Conservation (phyloP, 1,140 invertebrate genomes). For the Berghia stephanieae region DNA sequence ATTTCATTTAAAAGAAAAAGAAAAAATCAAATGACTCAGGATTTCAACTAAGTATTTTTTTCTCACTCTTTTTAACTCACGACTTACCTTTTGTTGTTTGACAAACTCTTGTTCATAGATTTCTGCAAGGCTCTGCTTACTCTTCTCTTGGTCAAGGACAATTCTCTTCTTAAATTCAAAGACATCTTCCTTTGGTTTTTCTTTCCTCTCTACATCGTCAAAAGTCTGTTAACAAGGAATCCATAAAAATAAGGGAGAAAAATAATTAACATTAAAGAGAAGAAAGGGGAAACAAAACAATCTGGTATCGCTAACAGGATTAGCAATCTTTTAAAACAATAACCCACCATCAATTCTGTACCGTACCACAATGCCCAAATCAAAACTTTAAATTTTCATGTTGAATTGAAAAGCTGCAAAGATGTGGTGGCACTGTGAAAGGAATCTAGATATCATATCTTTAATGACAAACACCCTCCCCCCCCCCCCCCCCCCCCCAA, state of each 20-base stretch:
- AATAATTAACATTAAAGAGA: background rate
- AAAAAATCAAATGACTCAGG: too few species aligned
- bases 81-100: slow-evolving; percentile 78
- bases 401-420: background rate
- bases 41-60: too few species aligned
- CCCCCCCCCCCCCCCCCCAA: too few species aligned
- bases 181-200: slow-evolving; percentile 84
- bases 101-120: slow-evolving; percentile 94
- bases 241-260: background rate
- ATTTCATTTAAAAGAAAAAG: too few species aligned
- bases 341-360: too few species aligned
- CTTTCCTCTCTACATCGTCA: slow-evolving; percentile 93
- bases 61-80: too few species aligned
- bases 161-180: slow-evolving; percentile 90
- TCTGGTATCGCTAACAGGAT: background rate
- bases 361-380: too few species aligned
- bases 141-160: slow-evolving; percentile 93
- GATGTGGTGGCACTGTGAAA: too few species aligned
- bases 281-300: background rate
- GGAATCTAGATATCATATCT: too few species aligned
- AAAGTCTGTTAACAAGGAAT: slow-evolving; percentile 72
- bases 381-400: background rate
- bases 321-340: background rate
- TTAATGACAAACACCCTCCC: too few species aligned
- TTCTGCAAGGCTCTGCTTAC: slow-evolving; percentile 91